Percentiles rank a stretch among this genome's conserved stretches.
Conservation (phyloP, 2,797 vertebrate species). For the Lithobates sylvaticus region DNA sequence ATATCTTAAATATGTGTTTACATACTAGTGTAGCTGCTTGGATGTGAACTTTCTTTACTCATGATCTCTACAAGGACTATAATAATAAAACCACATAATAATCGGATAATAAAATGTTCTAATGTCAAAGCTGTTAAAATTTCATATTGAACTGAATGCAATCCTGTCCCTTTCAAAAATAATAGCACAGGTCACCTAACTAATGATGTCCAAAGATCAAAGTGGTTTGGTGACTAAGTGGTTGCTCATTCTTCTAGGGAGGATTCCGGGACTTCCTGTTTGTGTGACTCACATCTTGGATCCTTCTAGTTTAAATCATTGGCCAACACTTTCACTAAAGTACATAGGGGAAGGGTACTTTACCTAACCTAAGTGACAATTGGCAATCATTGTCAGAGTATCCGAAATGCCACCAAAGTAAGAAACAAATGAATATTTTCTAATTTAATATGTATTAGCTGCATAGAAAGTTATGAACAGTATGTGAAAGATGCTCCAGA, state of each 20-base stretch:
- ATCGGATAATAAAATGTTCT: neutral
- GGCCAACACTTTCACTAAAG: neutral
- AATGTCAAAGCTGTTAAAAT: neutral
- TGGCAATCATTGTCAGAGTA: too few relatives aligned
- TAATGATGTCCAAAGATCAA: neutral
- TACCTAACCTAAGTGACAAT: neutral
- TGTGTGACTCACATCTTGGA: conserved; percentile 6
- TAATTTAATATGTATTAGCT: too few relatives aligned
- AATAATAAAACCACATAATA: neutral
- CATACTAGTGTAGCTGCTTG: neutral
- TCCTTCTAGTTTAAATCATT: neutral
- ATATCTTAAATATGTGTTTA: too few relatives aligned
- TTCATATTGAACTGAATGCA: neutral
- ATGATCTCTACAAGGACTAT: neutral
- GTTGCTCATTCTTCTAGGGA: neutral
- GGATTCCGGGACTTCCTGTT: neutral
- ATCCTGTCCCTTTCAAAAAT: neutral
- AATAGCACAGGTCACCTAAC: neutral
- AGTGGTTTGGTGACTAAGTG: neutral
- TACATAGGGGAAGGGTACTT: neutral
- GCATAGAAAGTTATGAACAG: too few relatives aligned
- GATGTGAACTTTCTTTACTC: neutral
- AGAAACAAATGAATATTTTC: too few relatives aligned
- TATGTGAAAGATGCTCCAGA: too few relatives aligned
- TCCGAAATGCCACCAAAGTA: too few relatives aligned